Evolutionary conservation across 2,113 vertebrate species (phyloP).

Genomic region (Taxidea taxus): DNA sequence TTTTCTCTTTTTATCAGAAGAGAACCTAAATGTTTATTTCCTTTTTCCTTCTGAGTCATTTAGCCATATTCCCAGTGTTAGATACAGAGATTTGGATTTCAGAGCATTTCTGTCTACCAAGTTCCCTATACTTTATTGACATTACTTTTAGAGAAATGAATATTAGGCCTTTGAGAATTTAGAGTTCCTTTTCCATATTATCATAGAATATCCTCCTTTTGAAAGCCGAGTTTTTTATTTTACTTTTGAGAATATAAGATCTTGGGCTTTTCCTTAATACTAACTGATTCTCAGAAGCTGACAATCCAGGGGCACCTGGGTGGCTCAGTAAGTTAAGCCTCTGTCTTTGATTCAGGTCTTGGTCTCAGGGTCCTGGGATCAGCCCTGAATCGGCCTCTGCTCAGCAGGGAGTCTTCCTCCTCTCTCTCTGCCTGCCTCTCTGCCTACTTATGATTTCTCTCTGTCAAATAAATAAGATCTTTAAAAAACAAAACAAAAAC

Average conservation of each 20-base stretch:
- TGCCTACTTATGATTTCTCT: too few species aligned
- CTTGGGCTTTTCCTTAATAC: neutral
- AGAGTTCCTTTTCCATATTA: neutral
- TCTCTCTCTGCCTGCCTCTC: too few species aligned
- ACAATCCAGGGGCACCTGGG: neutral
- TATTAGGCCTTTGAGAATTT: neutral
- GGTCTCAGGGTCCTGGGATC: too few species aligned
- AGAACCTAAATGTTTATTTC: neutral
- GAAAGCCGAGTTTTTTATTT: slow-evolving; percentile 30
- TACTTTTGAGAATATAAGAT: slow-evolving; percentile 29
- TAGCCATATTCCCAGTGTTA: neutral
- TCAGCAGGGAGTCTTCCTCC: too few species aligned
- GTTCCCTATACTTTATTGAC: neutral
- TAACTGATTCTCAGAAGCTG: neutral
- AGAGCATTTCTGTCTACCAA: neutral
- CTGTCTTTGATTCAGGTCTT: too few species aligned
- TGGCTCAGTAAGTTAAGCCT: too few species aligned
- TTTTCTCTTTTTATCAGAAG: neutral
- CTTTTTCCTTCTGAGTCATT: neutral
- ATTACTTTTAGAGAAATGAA: slow-evolving; percentile 5
- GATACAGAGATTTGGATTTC: slow-evolving; percentile 33
- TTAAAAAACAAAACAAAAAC: too few species aligned
- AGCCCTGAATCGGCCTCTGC: too few species aligned
- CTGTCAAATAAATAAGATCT: too few species aligned
- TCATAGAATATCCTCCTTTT: slow-evolving; percentile 14